Conservation (phyloP, 1,140 invertebrate species). For the Homalodisca vitripennis region DNA sequence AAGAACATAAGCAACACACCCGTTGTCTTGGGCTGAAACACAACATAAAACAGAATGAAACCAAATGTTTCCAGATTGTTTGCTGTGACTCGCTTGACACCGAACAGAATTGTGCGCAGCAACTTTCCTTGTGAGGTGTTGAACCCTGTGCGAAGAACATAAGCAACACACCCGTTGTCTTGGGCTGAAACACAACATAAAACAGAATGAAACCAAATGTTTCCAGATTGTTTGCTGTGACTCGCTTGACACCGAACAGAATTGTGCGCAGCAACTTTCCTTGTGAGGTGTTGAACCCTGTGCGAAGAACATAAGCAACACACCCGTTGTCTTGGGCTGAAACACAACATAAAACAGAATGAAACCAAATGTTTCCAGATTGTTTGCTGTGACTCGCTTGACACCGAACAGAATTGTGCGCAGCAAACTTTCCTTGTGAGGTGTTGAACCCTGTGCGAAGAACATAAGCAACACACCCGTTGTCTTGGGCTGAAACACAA, state of each 20-base stretch:
- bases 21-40: constrained; percentile 85
- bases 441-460: constrained; percentile 97
- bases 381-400: constrained; percentile 99
- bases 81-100: constrained; percentile 98
- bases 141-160: constrained; percentile 96
- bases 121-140: constrained; percentile 98
- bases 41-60: constrained; percentile 89
- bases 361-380: constrained; percentile 97
- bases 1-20: constrained; percentile 96
- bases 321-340: constrained; percentile 94
- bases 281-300: constrained; percentile 97
- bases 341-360: constrained; percentile 86
- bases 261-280: constrained; percentile 97
- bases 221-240: constrained; percentile 99
- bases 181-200: constrained; percentile 64
- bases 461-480: constrained; percentile 97
- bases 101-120: constrained; percentile 95
- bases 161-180: constrained; percentile 97
- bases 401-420: constrained; percentile 98
- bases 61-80: constrained; percentile 99
- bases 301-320: constrained; percentile 95
- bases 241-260: constrained; percentile 96
- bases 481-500: constrained; percentile 76
- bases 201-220: constrained; percentile 99
- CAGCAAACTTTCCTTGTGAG: constrained; percentile 94